Conservation (phyloP, 2,797 vertebrate genomes). For the Xenentodon cancila region DNA sequence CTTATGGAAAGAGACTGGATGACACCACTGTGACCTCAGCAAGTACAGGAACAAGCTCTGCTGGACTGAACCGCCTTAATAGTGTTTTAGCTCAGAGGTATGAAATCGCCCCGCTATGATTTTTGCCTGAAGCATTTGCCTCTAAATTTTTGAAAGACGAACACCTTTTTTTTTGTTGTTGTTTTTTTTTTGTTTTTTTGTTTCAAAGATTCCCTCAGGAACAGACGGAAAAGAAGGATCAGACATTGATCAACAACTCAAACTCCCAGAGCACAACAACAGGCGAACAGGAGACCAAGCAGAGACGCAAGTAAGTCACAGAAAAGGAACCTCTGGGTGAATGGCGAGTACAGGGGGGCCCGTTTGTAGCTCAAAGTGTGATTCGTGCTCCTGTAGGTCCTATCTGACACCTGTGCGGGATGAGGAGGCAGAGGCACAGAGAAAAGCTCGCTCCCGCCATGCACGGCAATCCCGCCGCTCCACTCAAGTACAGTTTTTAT, state of each 20-base stretch:
- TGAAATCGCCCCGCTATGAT: neutral
- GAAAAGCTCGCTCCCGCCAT: slow-evolving; percentile 87
- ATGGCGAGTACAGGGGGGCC: neutral
- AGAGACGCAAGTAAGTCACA: slow-evolving; percentile 84
- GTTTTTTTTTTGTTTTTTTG: slow-evolving; percentile 8
- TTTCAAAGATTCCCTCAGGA: slow-evolving; percentile 81
- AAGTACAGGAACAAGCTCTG: slow-evolving; percentile 71
- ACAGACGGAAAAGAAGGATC: slow-evolving; percentile 80
- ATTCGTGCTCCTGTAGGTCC: slow-evolving; percentile 69
- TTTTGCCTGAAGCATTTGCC: neutral
- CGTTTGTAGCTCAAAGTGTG: slow-evolving; percentile 1
- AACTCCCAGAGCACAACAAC: slow-evolving; percentile 62
- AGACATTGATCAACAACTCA: slow-evolving; percentile 58
- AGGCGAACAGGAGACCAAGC: slow-evolving; percentile 81
- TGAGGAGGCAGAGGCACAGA: slow-evolving; percentile 88
- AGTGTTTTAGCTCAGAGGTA: slow-evolving; percentile 79
- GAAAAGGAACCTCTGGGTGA: neutral
- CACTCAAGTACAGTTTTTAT: slow-evolving; percentile 81
- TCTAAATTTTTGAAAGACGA: neutral
- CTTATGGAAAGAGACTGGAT: slow-evolving; percentile 85
- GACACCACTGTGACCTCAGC: slow-evolving; percentile 79
- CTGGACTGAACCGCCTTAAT: slow-evolving; percentile 80
- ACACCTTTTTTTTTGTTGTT: slow-evolving; percentile 1
- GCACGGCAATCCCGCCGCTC: slow-evolving; percentile 88
- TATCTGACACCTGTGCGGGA: slow-evolving; percentile 89